phyloP scores from a whole-genome alignment of 2,888 invertebrate genomes.

The Spisula subtruncata region DNA sequence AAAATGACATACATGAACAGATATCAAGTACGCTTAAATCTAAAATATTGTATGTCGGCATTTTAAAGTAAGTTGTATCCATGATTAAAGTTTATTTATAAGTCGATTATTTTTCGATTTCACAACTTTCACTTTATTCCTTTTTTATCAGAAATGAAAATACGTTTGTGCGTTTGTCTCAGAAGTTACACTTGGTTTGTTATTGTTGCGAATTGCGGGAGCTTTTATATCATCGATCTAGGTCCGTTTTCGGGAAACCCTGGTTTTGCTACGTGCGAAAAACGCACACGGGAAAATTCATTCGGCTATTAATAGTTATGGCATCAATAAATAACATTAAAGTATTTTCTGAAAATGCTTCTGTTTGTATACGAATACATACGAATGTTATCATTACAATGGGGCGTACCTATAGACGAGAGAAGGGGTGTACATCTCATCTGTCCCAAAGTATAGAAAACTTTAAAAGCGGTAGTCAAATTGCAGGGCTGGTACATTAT shows the following conservation, averaged over 20 bases:
- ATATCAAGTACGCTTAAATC: neutral
- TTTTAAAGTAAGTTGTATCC: neutral
- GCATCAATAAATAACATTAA: neutral
- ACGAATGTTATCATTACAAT: too few relatives aligned
- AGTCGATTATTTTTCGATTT: neutral
- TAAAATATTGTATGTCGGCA: neutral
- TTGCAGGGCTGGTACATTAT: too few relatives aligned
- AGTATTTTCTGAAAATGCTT: constrained; percentile 16
- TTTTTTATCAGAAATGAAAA: neutral
- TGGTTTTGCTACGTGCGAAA: neutral
- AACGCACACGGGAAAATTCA: neutral
- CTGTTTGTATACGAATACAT: too few relatives aligned
- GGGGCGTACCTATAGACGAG: too few relatives aligned
- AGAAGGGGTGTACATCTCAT: too few relatives aligned
- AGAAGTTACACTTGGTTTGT: neutral
- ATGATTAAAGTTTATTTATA: neutral
- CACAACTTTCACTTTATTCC: neutral
- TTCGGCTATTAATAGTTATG: neutral
- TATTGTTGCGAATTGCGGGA: neutral
- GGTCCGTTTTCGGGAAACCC: constrained; percentile 17
- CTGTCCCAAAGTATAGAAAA: too few relatives aligned
- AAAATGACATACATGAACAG: constrained; percentile 43
- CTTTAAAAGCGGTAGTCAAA: too few relatives aligned
- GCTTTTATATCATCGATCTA: neutral
- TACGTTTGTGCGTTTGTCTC: neutral